Evolutionary conservation across 2,113 vertebrate genomes (phyloP), one percentile per base, ranked within the genome.

Genomic region (Otis tarda): DNA sequence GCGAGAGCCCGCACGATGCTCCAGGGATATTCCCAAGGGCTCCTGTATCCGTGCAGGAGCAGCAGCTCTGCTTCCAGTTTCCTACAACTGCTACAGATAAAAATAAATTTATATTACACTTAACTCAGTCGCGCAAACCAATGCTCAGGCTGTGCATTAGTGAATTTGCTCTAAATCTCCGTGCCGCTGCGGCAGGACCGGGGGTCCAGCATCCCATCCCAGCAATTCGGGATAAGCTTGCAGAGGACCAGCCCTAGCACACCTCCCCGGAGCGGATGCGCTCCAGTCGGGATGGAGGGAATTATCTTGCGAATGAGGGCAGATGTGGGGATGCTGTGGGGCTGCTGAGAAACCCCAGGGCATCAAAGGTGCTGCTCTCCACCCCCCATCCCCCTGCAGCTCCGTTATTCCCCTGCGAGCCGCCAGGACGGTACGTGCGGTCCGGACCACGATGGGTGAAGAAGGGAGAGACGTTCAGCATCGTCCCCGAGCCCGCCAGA

Each of bases 361-460:
- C 35, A 73, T 10, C 59, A 64, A 45, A 60, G 64, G 53, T 2
- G 7, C 37, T 68, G 77, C n/a, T 14, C 41, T 43, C 41, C 27
- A 56, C 12, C 5, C 47, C 57, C 27, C 56, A 16, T 2, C 24
- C 77, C 67, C 81, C 70, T 15, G 17, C 12, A 15, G 64, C 74
- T 59, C 77, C 0, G 0, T 28, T 55, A 41, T 20, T 47, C 39
- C 43, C 67, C 75, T 41, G 50, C 2, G 12, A 76, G 39, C 55
- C 76, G 84, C 79, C 1, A 2, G 85, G 35, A 71, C 1, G 6
- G 37, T 9, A 22, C 0, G 0, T 33, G 67, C 2, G 8, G 71
- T 45, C 33, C 1, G 0, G 41, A 65, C 50, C 20, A 14, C 0
- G 2, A 73, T 1, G 12, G 57, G 49, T 74, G 59, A 55, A 67